Evolutionary conservation across 2,797 vertebrate species (phyloP).

Genomic region (Percopsis omiscomaycus): DNA sequence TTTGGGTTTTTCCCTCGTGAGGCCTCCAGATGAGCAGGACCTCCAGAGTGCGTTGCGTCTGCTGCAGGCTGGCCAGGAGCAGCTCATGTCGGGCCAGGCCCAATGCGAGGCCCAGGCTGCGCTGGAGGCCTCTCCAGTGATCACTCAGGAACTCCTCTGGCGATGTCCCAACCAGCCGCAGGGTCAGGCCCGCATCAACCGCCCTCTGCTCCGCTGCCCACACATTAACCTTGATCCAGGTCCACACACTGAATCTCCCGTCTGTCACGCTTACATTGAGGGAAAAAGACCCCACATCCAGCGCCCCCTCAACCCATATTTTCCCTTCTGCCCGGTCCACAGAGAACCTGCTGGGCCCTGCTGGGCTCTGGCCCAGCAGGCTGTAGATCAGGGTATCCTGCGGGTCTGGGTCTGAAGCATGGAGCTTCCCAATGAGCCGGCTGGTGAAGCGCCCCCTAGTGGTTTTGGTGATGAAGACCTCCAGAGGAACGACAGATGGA

Average conservation of each 20-base stretch:
- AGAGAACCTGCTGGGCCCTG: conserved; percentile 72
- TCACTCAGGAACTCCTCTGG: conserved; percentile 92
- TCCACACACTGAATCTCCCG: conserved; percentile 81
- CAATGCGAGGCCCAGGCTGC: conserved; percentile 80
- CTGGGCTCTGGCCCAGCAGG: conserved; percentile 71
- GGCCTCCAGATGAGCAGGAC: conserved; percentile 83
- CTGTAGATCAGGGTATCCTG: conserved; percentile 85
- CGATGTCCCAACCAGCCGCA: conserved; percentile 81
- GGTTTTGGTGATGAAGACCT: conserved; percentile 87
- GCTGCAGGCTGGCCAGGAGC: conserved; percentile 92
- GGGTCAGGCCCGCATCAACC: conserved; percentile 82
- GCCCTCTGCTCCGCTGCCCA: conserved; percentile 80
- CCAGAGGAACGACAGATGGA: conserved; percentile 87
- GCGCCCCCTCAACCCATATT: conserved; percentile 80
- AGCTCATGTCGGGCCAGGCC: conserved; percentile 81
- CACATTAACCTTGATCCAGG: conserved; percentile 81
- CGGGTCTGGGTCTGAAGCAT: conserved; percentile 90
- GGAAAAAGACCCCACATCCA: conserved; percentile 82
- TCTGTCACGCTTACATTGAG: conserved; percentile 91
- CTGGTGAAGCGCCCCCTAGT: conserved; percentile 79
- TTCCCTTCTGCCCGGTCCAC: conserved; percentile 84
- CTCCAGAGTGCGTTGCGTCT: conserved; percentile 78
- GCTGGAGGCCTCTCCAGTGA: conserved; percentile 91
- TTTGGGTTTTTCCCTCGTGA: conserved; percentile 53
- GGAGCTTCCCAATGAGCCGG: conserved; percentile 87